A percentile compares a stretch with the other conserved stretches of the same genome.
These are phyloP conservation scores for Trichonephila clavata DNA, from an alignment of 1,140 invertebrate genomes.

Conservation along the genomic window DNA sequence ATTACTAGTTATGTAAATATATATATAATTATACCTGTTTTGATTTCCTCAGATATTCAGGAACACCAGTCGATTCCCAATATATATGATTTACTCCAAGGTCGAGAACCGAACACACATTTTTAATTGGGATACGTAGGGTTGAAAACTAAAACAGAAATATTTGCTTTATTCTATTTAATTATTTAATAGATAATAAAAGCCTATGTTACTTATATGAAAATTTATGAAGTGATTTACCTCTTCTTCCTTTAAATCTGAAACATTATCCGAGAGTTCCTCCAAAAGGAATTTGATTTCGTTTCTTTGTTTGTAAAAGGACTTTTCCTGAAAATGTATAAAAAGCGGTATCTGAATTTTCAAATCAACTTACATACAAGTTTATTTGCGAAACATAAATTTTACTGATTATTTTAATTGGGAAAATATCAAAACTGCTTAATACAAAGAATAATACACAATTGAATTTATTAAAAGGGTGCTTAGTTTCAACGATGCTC, in stretches of 20 bases:
- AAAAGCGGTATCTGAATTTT: too few species aligned
- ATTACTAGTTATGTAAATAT: too few species aligned
- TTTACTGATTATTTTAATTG: too few species aligned
- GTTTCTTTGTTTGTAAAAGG: conserved; percentile 38
- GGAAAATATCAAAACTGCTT: too few species aligned
- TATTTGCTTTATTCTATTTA: too few species aligned
- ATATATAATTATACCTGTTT: conserved; percentile 5
- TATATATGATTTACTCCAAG: conserved; percentile 29
- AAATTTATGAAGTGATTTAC: background rate
- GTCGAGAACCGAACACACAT: conserved; percentile 27
- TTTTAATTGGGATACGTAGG: conserved; percentile 1
- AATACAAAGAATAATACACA: too few species aligned
- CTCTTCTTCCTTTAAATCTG: conserved; percentile 39
- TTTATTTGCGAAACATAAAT: too few species aligned
- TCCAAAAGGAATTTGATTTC: conserved; percentile 27
- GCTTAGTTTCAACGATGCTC: too few species aligned
- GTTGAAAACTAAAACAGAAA: conserved; percentile 33
- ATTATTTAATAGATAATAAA: too few species aligned
- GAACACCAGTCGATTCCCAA: conserved; percentile 45
- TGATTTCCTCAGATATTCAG: conserved; percentile 34
- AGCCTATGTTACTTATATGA: too few species aligned
- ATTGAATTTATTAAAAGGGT: too few species aligned
- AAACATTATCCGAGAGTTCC: background rate
- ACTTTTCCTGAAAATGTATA: conserved; percentile 21
- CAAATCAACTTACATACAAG: too few species aligned